A percentile compares a stretch with the other conserved stretches of the same genome.
Conservation (phyloP, 2,888 invertebrate genomes). For the Cabera pusaria region DNA sequence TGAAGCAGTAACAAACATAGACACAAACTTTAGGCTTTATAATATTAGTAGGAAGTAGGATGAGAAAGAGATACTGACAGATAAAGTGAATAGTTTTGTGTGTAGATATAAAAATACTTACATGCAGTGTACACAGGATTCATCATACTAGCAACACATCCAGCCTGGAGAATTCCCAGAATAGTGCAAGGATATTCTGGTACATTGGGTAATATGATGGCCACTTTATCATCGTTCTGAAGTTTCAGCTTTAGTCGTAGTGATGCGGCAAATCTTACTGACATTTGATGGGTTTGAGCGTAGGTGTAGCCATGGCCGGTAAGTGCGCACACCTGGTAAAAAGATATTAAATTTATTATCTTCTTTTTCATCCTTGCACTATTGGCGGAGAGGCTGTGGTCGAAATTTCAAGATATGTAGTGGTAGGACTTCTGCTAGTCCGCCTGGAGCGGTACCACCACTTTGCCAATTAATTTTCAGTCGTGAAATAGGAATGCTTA, state of each 20-base stretch:
- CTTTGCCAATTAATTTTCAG: too few species aligned
- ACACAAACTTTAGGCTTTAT: too few species aligned
- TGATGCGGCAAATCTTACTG: conserved; percentile 85
- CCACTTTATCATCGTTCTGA: conserved; percentile 86
- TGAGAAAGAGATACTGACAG: too few species aligned
- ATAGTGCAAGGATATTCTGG: conserved; percentile 88
- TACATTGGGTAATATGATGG: conserved; percentile 88
- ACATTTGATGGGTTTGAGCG: conserved; percentile 84
- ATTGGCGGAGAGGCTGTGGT: too few species aligned
- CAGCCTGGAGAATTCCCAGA: conserved; percentile 87
- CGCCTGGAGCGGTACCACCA: too few species aligned
- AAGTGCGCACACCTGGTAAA: conserved; percentile 87
- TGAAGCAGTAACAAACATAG: too few species aligned
- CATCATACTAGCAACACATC: conserved; percentile 86
- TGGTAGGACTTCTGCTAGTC: too few species aligned
- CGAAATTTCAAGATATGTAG: background rate
- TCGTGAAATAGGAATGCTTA: too few species aligned
- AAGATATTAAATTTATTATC: too few species aligned
- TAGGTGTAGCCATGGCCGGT: conserved; percentile 89
- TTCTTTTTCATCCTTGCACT: too few species aligned
- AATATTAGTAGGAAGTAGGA: too few species aligned
- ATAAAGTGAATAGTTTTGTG: too few species aligned
- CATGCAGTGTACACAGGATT: conserved; percentile 84
- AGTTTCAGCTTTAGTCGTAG: conserved; percentile 86
- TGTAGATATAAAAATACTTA: conserved; percentile 47